Evolutionary conservation across 2,888 invertebrate genomes (phyloP), one percentile per base, ranked within the genome.

Genomic region (Toxonevra muliebris): DNA sequence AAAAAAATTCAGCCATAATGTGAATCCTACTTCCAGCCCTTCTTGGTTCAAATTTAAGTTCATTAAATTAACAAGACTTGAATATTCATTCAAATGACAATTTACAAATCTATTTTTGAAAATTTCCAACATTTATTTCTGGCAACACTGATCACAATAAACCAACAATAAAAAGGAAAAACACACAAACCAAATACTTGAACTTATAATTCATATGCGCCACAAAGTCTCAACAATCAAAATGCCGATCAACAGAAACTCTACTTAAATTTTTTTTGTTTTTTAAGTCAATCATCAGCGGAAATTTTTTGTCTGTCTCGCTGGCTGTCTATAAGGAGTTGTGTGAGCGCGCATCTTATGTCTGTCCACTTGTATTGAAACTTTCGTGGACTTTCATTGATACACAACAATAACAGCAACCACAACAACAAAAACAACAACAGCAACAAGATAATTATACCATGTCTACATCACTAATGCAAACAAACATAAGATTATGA

Each of bases 141-240:
- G 30, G 30, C 30, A 30, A 7, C 7, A 30, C 7, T 30, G 30
- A 2, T 30, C 30, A 30, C 30, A 30, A 7, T n/a, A n/a, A n/a
- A 30, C 30, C 2, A 2, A 4, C 30, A 30, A 7, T 30, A 4
- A 30, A 2, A 30, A 30, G 3, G 7, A 30, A 30, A 30, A 1
- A 20, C 4, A 54, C 13, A 20, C 30, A 53, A 15, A 20, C 19
- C 57, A 40, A 43, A 65, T 19, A 40, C 48, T 30, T 68, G 53
- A 67, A 70, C 69, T 73, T 74, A 77, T 82, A 82, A 81, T 80
- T 80, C 80, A 79, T 78, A 79, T 82, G 82, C 81, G 82, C 82
- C 82, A 79, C 75, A 77, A 77, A 79, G 80, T 79, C 79, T 80
- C 69, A 73, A 73, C 80, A 78, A 80, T 80, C 81, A 80, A 80